Evolutionary conservation across 2,113 vertebrate genomes (phyloP), one percentile per base, ranked within the genome.

Genomic region (Podarcis raffonei): DNA sequence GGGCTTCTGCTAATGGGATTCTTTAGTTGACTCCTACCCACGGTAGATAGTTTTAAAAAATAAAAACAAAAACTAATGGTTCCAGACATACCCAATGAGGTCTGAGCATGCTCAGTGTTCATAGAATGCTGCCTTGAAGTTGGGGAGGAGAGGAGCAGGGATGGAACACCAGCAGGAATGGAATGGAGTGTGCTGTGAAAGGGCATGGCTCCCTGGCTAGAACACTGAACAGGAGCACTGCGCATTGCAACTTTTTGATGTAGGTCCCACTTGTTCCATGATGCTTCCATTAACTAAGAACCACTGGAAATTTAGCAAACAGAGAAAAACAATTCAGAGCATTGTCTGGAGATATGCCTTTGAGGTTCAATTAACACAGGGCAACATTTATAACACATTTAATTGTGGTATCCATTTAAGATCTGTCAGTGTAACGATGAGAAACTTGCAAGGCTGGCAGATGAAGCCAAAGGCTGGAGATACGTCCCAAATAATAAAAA

Each of bases 271-370:
- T 78, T 39, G 11, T 78, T 5, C 48, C 48, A 78, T 69, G 72
- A 62, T 91, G 82, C 9, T 82, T 59, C 75, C 48, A 81, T 62
- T 42, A 85, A n/a, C 92, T 89, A 66, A 37, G 59, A 65, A 4
- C 22, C 79, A 2, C 59, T 89, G 37, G 84, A 94, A 92, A 82
- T 48, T 75, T 89, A 62, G 65, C 1, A 86, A 81, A 86, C 57
- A 57, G 90, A 87, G 84, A 84, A 9, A 89, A 87, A 87, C 72
- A 91, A 18, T 89, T 93, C 11, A 91, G 87, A 94, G 88, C 20
- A 48, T 30, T 92, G 86, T 93, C 87, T 83, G n/a, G 74, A 89
- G 90, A 32, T 79, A 75, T 72, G 76, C 30, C 76, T 84, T 15
- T 8, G 1, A 27, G 88, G 89, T 76, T 79, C 89, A 62, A 83